Evolutionary conservation across 1,140 invertebrate genomes (phyloP).

Genomic region (Bombus confusus): DNA sequence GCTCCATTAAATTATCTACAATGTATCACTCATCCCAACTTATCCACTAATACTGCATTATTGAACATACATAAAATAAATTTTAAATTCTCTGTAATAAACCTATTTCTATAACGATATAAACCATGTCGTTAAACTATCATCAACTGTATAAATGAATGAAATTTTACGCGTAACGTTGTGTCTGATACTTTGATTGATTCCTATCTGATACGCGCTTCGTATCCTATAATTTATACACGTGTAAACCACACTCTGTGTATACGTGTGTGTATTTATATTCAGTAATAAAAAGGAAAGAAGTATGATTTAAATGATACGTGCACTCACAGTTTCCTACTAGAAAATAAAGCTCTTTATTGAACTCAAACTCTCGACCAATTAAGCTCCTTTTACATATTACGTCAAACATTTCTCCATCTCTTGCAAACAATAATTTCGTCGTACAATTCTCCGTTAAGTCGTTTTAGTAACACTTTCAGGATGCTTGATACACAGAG

Average conservation of each 20-base stretch:
- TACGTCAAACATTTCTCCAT: background rate
- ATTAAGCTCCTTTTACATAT: background rate
- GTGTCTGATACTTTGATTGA: background rate
- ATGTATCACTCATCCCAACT: too few relatives aligned
- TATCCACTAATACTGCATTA: too few relatives aligned
- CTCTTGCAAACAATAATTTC: background rate
- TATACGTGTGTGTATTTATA: background rate
- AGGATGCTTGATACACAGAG: background rate
- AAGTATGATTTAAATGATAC: background rate
- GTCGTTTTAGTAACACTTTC: background rate
- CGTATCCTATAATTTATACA: background rate
- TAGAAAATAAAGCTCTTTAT: background rate
- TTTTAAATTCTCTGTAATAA: background rate
- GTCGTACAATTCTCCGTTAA: background rate
- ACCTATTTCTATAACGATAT: background rate
- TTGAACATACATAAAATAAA: background rate
- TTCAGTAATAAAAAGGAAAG: background rate
- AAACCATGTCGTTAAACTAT: background rate
- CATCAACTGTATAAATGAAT: background rate
- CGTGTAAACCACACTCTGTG: rapidly evolving
- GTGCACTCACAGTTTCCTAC: background rate
- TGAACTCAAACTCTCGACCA: background rate
- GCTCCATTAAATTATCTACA: too few relatives aligned
- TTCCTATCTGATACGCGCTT: too few relatives aligned
- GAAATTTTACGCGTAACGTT: background rate